Evolutionary conservation across 2,797 vertebrate genomes (phyloP).

Genomic region (Pseudochaenichthys georgianus): DNA sequence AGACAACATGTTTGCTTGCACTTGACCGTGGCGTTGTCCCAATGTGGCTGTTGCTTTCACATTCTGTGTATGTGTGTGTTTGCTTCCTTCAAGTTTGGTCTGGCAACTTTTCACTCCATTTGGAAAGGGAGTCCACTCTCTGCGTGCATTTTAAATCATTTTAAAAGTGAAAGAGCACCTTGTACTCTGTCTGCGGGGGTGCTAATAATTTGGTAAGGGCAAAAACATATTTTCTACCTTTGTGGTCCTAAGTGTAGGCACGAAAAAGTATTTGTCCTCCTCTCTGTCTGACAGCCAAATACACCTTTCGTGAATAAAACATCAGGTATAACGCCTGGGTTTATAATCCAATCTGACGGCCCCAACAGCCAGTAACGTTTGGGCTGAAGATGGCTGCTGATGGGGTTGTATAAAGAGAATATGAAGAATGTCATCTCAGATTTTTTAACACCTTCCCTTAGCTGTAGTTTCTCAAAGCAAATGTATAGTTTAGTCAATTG

Average conservation of each 20-base stretch:
- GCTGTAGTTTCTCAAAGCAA: neutral
- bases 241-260: constrained; percentile 55
- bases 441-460: neutral
- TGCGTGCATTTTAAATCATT: constrained; percentile 61
- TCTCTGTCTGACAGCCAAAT: constrained; percentile 67
- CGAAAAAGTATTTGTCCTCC: constrained; percentile 32
- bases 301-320: constrained; percentile 79
- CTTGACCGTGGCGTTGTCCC: neutral
- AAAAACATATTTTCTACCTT: constrained; percentile 60
- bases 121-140: constrained; percentile 31
- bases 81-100: neutral
- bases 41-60: neutral
- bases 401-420: constrained; percentile 4
- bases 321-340: constrained; percentile 53
- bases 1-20: constrained; percentile 11
- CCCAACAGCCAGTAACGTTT: constrained; percentile 29
- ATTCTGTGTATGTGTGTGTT: constrained; percentile 3
- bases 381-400: constrained; percentile 30
- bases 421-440: neutral
- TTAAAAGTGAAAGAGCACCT: constrained; percentile 53
- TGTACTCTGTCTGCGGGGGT: constrained; percentile 38
- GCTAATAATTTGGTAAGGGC: constrained; percentile 65
- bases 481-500: neutral
- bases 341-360: constrained; percentile 65
- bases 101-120: constrained; percentile 28